These are phyloP conservation scores for Helicoverpa armigera DNA, from an alignment of 1,140 invertebrate species.

Conservation along the genomic window DNA sequence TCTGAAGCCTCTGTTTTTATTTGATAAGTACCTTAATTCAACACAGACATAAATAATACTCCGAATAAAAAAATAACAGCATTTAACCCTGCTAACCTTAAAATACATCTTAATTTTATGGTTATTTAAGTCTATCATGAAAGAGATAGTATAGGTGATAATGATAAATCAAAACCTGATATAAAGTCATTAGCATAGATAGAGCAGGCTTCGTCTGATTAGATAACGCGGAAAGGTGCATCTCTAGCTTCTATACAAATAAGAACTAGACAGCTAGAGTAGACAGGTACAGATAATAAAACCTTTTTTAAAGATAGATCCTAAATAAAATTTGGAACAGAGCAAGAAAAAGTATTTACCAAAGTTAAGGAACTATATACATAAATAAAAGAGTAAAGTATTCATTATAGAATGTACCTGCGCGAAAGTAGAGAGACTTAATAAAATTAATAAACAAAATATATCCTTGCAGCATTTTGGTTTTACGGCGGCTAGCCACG, in stretches of 20 bases:
- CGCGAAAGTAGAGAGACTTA: no score
- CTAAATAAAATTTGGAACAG: not conserved
- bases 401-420: no score
- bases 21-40: no score
- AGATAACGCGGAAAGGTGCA: constrained; percentile 1
- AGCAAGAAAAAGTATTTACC: no score
- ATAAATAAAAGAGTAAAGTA: no score
- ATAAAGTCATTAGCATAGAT: not conserved
- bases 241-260: not conserved
- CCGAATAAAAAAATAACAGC: no score
- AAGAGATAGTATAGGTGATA: not conserved
- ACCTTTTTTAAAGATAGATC: not conserved
- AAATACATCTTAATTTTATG: not conserved
- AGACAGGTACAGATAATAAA: no score
- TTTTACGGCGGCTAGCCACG: not conserved
- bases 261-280: no score
- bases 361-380: no score
- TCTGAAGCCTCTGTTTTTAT: no score
- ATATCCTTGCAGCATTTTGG: not conserved
- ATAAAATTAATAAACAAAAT: no score
- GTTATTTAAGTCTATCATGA: not conserved
- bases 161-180: constrained; percentile 1
- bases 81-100: not conserved
- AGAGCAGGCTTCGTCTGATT: constrained; percentile 4
- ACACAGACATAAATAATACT: no score